These are phyloP conservation scores for Acheta domesticus DNA, from an alignment of 2,888 invertebrate species.

Conservation along the genomic window DNA sequence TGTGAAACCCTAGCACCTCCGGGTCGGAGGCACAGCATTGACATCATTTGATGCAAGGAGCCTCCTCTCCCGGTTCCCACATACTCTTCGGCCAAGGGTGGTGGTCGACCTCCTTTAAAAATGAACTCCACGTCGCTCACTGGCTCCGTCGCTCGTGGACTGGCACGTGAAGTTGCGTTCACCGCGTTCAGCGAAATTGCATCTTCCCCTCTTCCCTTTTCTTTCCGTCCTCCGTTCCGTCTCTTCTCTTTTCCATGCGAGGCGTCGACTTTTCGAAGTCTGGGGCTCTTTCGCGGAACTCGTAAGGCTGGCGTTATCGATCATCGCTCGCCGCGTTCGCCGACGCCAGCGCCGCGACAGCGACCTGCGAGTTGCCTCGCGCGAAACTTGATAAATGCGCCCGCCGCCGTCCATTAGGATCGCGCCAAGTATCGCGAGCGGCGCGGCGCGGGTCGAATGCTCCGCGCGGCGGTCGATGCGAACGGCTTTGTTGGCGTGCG, in stretches of 20 bases:
- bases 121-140: neutral
- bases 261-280: neutral
- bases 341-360: neutral
- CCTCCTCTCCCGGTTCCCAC: too few relatives aligned
- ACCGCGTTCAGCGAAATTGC: neutral
- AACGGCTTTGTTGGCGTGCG: neutral
- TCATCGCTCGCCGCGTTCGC: conserved; percentile 1
- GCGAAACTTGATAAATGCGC: conserved; percentile 9
- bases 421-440: neutral
- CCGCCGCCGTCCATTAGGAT: neutral
- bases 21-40: too few relatives aligned
- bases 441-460: neutral
- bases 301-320: neutral
- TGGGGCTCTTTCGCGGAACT: neutral
- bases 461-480: neutral
- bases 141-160: neutral
- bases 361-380: neutral
- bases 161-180: neutral
- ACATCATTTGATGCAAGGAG: too few relatives aligned
- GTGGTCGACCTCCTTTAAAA: neutral
- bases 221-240: neutral
- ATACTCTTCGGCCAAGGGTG: neutral
- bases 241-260: neutral
- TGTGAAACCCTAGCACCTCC: too few relatives aligned
- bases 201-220: neutral